Percentiles rank a stretch among this genome's conserved stretches.
phyloP scores from a whole-genome alignment of 92 coral and sea anemone species.

The Parazoanthus swiftii region DNA sequence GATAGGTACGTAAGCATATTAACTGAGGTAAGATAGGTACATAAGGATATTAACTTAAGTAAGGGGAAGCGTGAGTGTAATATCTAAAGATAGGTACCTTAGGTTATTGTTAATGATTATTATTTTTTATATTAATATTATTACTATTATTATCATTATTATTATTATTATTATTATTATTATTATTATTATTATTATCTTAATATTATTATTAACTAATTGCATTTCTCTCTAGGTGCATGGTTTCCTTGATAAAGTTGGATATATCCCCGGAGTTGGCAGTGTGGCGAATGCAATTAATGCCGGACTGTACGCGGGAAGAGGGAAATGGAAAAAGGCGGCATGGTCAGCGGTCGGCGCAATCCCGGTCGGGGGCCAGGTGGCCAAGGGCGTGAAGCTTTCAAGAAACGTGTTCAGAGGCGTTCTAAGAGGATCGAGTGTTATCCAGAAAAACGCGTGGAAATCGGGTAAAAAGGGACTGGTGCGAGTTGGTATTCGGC shows the following conservation, averaged over 20 bases:
- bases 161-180: neutral
- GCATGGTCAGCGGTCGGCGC: constrained; percentile 46
- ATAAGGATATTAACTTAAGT: no score
- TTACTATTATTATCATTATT: neutral
- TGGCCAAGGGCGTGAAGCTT: constrained; percentile 14
- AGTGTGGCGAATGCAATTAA: constrained; percentile 37
- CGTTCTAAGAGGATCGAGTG: constrained; percentile 27
- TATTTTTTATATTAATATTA: neutral
- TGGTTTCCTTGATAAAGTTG: constrained; percentile 32
- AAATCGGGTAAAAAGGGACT: constrained; percentile 5
- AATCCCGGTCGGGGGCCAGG: constrained; percentile 27
- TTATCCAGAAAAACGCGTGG: constrained; percentile 14
- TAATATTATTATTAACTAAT: neutral
- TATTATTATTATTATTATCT: no score
- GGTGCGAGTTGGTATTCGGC: constrained; percentile 22
- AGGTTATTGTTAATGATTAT: no score
- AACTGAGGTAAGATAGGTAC: neutral
- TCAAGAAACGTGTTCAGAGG: constrained; percentile 30
- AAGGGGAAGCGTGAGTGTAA: no score
- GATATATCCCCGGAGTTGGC: constrained; percentile 38
- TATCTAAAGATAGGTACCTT: no score
- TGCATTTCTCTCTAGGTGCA: neutral
- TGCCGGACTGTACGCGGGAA: constrained; percentile 35
- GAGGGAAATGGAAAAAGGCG: constrained; percentile 41
- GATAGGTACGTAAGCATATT: neutral